Evolutionary conservation across 2,797 vertebrate genomes (phyloP).

Genomic region (Xiphophorus birchmanni): DNA sequence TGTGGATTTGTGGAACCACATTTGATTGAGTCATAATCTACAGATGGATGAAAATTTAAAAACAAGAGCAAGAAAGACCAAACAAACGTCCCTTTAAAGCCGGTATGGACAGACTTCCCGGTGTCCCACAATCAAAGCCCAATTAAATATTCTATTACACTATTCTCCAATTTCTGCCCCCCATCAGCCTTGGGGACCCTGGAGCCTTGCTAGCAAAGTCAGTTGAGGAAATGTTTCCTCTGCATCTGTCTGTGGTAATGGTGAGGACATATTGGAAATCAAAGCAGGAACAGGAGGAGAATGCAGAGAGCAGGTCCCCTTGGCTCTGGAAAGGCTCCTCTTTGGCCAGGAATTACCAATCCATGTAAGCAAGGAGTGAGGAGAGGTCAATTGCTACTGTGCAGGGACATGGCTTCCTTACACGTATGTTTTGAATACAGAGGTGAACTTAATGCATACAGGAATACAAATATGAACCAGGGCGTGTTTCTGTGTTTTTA

Average conservation of each 20-base stretch:
- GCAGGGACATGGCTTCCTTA: conserved; percentile 12
- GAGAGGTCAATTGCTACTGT: conserved; percentile 28
- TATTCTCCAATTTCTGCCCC: conserved; percentile 86
- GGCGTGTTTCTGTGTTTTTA: not conserved
- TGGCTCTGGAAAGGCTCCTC: conserved; percentile 61
- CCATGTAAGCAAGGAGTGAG: conserved; percentile 23
- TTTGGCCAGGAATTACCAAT: conserved; percentile 50
- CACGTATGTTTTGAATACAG: conserved; percentile 24
- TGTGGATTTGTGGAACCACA: conserved; percentile 30
- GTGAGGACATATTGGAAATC: conserved; percentile 86
- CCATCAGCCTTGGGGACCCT: conserved; percentile 72
- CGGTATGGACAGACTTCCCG: conserved; percentile 61
- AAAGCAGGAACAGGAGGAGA: conserved; percentile 81
- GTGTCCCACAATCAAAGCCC: conserved; percentile 74
- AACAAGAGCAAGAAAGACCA: conserved; percentile 20
- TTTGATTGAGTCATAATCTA: conserved; percentile 59
- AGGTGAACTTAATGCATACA: conserved; percentile 12
- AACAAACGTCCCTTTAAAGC: conserved; percentile 35
- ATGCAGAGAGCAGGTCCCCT: conserved; percentile 73
- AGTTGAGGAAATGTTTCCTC: conserved; percentile 82
- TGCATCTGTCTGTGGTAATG: conserved; percentile 87
- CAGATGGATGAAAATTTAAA: conserved; percentile 33
- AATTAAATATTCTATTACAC: conserved; percentile 92
- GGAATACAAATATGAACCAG: conserved; percentile 28
- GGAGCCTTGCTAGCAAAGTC: conserved; percentile 75